Percentiles rank a stretch among this genome's conserved stretches.
Conservation (phyloP, 1,140 invertebrate genomes). For the Anoplolepis gracilipes region DNA sequence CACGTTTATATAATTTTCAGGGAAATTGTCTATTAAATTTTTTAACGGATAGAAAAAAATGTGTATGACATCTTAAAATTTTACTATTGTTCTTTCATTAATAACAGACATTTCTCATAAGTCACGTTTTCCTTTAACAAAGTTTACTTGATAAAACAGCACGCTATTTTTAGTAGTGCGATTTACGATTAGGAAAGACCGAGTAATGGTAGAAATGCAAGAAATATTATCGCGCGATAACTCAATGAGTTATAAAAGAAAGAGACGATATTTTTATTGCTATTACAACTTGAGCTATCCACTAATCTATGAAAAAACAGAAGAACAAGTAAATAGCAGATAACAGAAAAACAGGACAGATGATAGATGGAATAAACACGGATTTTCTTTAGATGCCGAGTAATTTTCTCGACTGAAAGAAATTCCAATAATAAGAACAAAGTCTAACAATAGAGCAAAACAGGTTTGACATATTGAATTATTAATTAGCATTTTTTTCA, state of each 20-base stretch:
- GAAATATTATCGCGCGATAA: neutral
- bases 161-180: neutral
- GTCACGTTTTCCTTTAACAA: neutral
- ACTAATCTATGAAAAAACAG: neutral
- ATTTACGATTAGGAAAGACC: slow-evolving; percentile 1
- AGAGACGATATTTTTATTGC: neutral
- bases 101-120: neutral
- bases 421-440: no score
- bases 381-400: neutral
- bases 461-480: neutral
- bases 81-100: neutral
- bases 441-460: neutral
- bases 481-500: neutral
- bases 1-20: neutral
- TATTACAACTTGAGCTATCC: no score
- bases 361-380: neutral
- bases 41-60: neutral
- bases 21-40: neutral
- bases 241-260: neutral
- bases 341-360: neutral
- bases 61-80: neutral
- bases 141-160: neutral
- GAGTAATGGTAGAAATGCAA: slow-evolving; percentile 9
- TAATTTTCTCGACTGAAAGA: neutral
- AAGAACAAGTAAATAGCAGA: neutral